Conservation (phyloP, 2,113 vertebrate genomes). For the Mormyrus lacerda region DNA sequence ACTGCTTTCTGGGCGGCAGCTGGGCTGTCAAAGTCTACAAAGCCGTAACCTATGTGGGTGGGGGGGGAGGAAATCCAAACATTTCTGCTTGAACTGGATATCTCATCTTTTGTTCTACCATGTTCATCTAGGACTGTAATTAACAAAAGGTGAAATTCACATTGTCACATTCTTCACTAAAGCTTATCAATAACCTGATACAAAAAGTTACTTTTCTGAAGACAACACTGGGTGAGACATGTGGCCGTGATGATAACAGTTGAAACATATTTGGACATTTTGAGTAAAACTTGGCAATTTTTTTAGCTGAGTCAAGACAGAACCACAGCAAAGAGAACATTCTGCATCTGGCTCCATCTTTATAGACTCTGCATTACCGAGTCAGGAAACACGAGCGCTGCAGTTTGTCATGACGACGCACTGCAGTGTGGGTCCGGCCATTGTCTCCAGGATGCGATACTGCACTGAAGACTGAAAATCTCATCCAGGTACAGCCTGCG, state of each 20-base stretch:
- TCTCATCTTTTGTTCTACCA: neutral
- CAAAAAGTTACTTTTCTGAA: neutral
- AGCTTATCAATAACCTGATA: neutral
- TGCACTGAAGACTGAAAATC: conserved; percentile 3
- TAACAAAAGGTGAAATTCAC: neutral
- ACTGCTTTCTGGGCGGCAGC: conserved; percentile 96
- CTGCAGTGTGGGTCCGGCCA: conserved; percentile 41
- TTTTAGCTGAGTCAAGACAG: neutral
- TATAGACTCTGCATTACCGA: neutral
- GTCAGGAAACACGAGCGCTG: conserved; percentile 39
- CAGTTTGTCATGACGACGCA: conserved; percentile 37
- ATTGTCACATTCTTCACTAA: neutral
- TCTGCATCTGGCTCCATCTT: neutral
- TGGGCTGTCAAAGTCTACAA: conserved; percentile 96
- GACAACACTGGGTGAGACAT: neutral
- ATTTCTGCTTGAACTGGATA: neutral
- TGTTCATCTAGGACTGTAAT: neutral
- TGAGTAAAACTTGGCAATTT: neutral
- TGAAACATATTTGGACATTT: neutral
- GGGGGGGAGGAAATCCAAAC: conserved; percentile 29
- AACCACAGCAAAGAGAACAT: neutral
- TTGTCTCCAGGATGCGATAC: conserved; percentile 31
- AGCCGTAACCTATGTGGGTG: conserved; percentile 80
- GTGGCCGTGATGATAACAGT: neutral
- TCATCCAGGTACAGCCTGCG: neutral